Conservation (phyloP, 2,113 vertebrate species). For the Apeltes quadracus region DNA sequence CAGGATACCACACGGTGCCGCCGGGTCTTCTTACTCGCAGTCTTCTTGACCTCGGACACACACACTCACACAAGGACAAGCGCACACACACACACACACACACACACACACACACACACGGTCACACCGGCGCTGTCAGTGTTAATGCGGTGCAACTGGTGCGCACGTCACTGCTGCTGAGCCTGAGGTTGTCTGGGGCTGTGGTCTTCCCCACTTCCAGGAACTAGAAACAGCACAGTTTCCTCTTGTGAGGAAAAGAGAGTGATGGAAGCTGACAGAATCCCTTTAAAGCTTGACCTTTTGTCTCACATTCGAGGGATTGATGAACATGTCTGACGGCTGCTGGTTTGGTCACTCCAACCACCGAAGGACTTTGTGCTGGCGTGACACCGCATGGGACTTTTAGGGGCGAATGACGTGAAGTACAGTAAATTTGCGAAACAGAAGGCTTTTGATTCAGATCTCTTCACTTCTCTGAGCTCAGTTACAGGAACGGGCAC, state of each 20-base stretch:
- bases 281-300: no score
- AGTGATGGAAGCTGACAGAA: conserved; percentile 57
- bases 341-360: neutral
- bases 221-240: conserved; percentile 78
- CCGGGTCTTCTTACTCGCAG: conserved; percentile 26
- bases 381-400: conserved; percentile 10
- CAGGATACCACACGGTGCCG: conserved; percentile 69
- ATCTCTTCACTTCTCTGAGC: conserved; percentile 40
- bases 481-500: conserved; percentile 74
- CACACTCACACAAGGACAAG: conserved; percentile 6
- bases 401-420: conserved; percentile 14
- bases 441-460: conserved; percentile 8
- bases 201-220: conserved; percentile 84
- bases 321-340: neutral
- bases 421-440: conserved; percentile 28
- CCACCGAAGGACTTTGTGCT: neutral
- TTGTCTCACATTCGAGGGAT: neutral
- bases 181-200: conserved; percentile 78
- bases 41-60: neutral
- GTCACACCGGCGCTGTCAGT: conserved; percentile 27
- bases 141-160: conserved; percentile 48
- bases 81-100: conserved; percentile 5
- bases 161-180: conserved; percentile 65
- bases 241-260: conserved; percentile 73
- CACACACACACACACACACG: neutral